These are phyloP conservation scores for Hypselothyrea guttata DNA, from an alignment of 2,888 invertebrate species.

Conservation along the genomic window DNA sequence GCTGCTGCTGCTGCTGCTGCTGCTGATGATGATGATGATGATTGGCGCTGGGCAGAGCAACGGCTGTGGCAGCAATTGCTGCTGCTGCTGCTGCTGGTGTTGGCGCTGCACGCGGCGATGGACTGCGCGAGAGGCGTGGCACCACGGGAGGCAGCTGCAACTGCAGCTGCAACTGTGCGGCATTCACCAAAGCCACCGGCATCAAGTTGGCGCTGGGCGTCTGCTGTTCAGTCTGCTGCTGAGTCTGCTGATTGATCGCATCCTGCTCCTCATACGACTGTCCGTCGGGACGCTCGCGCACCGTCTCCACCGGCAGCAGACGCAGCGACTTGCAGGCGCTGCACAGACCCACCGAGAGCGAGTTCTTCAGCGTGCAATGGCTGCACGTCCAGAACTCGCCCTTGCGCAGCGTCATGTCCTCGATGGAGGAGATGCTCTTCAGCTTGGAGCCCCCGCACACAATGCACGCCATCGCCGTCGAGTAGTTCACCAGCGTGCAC, in stretches of 20 bases:
- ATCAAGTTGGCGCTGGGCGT: conserved; percentile 12
- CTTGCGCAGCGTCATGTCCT: conserved; percentile 87
- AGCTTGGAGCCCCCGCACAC: conserved; percentile 94
- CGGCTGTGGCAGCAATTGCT: no score
- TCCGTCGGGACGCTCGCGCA: conserved; percentile 63
- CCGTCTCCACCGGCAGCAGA: conserved; percentile 57
- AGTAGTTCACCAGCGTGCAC: conserved; percentile 92
- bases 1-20: conserved; percentile 76
- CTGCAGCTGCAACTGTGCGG: conserved; percentile 12
- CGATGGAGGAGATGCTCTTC: conserved; percentile 85
- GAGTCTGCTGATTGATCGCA: conserved; percentile 17
- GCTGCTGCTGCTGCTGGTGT: conserved; percentile 4
- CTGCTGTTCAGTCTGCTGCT: conserved; percentile 15
- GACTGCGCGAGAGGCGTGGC: conserved; percentile 81
- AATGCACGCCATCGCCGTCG: conserved; percentile 88
- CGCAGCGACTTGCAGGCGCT: conserved; percentile 89
- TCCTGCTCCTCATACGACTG: conserved; percentile 66
- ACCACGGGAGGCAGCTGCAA: conserved; percentile 16
- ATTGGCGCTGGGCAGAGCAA: no score
- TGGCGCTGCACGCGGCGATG: conserved; percentile 82
- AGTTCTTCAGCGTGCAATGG: conserved; percentile 92
- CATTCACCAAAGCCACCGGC: conserved; percentile 2
- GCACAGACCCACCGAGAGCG: conserved; percentile 86
- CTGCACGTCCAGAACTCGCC: conserved; percentile 91
- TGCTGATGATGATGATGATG: no score